Evolutionary conservation across 2,888 invertebrate species (phyloP), one percentile per base, ranked within the genome.

Genomic region (Rhamnusium bicolor): DNA sequence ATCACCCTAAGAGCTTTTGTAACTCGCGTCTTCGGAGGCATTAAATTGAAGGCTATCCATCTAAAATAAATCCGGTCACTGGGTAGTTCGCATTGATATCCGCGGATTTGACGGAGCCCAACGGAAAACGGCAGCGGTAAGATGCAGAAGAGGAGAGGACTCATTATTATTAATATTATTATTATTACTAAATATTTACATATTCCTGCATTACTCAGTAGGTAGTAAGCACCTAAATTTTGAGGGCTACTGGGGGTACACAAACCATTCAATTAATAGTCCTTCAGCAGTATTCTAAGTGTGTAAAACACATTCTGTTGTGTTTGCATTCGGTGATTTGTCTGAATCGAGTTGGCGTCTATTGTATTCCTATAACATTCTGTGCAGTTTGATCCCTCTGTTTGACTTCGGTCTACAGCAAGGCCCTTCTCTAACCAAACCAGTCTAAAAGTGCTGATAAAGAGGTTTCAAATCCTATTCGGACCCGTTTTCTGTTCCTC

Each of bases 371-470:
- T n/a, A n/a, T 10, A 40, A n/a, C 40, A 40, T 40, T 40, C n/a
- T 12, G 40, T 40, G 40, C 40, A 40, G 40, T 40, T 40, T 40
- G 40, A 40, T 40, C 40, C n/a, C n/a, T 40, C n/a, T 1, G 12
- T 40, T 40, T 40, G 40, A 40, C 40, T 40, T n/a, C 40, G 3
- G 40, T 12, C 40, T 32, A 32, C 10, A 32, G 1, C 12, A 32
- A 32, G 32, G 32, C 32, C 32, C 32, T 32, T 32, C 32, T 40
- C 40, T 40, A 40, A 40, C 40, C 40, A 40, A 40, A 51, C 51
- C 51, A 51, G 18, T 51, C 51, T 51, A 51, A 51, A 51, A 51
- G 18, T 51, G 51, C 51, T 51, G 51, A 51, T 51, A 16, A 19
- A 51, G 51, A 51, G 18, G 51, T 19, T 19, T 19, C 18, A 3